Evolutionary conservation across 2,888 invertebrate genomes (phyloP), one percentile per base, ranked within the genome.

Genomic region (Nemotelus pantherinus): DNA sequence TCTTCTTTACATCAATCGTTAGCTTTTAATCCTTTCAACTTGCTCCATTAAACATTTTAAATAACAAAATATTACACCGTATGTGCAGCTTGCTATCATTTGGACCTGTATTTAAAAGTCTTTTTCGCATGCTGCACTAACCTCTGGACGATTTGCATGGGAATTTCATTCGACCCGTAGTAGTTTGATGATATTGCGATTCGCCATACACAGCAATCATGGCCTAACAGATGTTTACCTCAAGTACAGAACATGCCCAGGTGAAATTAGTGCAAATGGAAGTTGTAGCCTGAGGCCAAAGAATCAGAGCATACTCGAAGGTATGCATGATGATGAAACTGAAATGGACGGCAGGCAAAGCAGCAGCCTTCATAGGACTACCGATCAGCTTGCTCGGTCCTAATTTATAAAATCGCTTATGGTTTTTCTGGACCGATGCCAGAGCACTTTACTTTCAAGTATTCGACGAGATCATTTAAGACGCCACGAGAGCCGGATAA

Each of bases 351-450:
- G 63, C 41, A 63, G 63, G 58, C 76, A 25, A 55, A 53, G 71
- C 10, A 39, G 41, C 41, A 63, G 63, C 63, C 25, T 60, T 45
- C 63, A 39, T 74, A 47, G 70, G 63, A 70, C 79, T 76, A 63
- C 58, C 63, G 76, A 77, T 79, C 79, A 77, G 79, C 77, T 77
- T 79, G 78, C 74, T 75, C 78, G 68, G 72, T 79, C 77, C 79
- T 79, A 79, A 79, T 79, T 79, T 79, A 79, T 79, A 79, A 78
- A 78, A 79, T 79, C 79, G 77, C 77, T 78, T 78, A 79, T 79
- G 77, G 78, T 78, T 79, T 78, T 76, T 74, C 63, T 47, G 60
- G 44, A 70, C 55, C 77, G 75, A 53, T 75, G 48, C 77, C 63
- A 55, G 70, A 65, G 53, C 55, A 63, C 47, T 77, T 77, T 74